Base-by-base conservation (phyloP, 2,888 invertebrate species). In the Caenorhabditis becei region DNA sequence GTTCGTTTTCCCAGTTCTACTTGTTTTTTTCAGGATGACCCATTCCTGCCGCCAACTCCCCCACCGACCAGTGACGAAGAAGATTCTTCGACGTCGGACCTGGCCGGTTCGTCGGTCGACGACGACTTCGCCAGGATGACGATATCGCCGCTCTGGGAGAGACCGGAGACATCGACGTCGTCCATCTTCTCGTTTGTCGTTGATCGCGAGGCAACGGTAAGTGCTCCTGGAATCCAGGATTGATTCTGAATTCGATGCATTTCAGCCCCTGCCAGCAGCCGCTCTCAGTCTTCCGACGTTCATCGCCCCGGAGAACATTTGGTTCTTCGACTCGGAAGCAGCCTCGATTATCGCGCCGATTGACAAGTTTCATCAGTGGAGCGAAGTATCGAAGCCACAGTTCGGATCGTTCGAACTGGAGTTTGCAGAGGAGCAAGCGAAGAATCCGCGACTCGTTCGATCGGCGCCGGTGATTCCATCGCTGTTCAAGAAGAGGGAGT, bases 141-240 rank as follows among this genome's bases (percentile, higher is more conserved):
- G 7, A 23, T 53, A 14, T 47, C 63, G 16, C 35, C 56, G 23
- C 49, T 56, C 18, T 10, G 26, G 41, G 23, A 20, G 35, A 24
- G 75, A 61, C 75, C 75, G 20, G 67, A 61, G 47, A 67, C 75
- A 44, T 77, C 75, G 3, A 77, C 54, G 51, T 77, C 75, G 20
- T 77, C 75, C 2, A 37, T 77, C 1, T 62, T 61, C 56, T 75
- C 75, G 0, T 75, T 51, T 20, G 53, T 23, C 7, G 41, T 7
- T 0, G 58, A 65, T n/a, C 20, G 32, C 0, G 37, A 11, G 14
- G 23, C 14, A 69, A 32, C 32, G 56, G 20, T 18, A 14, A 44
- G 8, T 8, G 41, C 2, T 26, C 5, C 16, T 54, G 8, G 24
- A 26, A 20, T n/a, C 10, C 41, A 1, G 14, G 26, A 28, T 18